These are phyloP conservation scores for Oscheius onirici DNA, from an alignment of 2,888 invertebrate species.

Conservation along the genomic window DNA sequence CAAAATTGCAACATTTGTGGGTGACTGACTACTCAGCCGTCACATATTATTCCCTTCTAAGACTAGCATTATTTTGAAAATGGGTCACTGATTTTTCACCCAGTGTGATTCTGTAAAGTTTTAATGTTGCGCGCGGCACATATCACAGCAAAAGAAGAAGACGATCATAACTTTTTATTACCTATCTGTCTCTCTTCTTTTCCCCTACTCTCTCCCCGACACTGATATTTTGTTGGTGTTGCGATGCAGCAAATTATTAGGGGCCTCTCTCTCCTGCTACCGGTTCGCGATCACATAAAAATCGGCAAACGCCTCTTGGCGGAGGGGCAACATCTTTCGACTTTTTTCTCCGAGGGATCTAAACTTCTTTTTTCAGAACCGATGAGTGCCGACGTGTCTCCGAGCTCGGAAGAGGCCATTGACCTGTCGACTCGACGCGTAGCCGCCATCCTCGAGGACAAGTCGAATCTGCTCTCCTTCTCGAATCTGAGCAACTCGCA, in stretches of 20 bases:
- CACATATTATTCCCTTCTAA: too few relatives aligned
- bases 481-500: constrained; percentile 26
- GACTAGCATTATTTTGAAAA: too few relatives aligned
- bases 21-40: too few relatives aligned
- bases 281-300: constrained; percentile 32
- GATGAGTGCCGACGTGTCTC: constrained; percentile 22
- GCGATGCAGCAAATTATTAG: constrained; percentile 31
- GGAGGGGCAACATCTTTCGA: not conserved
- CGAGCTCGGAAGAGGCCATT: constrained; percentile 33
- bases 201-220: constrained; percentile 1
- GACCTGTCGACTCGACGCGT: constrained; percentile 41
- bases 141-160: constrained; percentile 5
- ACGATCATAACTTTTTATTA: constrained; percentile 32
- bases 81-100: too few relatives aligned
- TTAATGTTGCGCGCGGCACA: not conserved
- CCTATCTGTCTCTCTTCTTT: not conserved
- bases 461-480: constrained; percentile 34
- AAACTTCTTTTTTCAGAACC: constrained; percentile 10
- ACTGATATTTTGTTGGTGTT: constrained; percentile 28
- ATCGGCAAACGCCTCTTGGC: constrained; percentile 12
- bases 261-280: constrained; percentile 11
- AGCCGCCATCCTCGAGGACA: constrained; percentile 32
- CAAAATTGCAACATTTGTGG: too few relatives aligned
- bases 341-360: not conserved
- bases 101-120: too few relatives aligned